A percentile compares a stretch with the other conserved stretches of the same genome.
These are phyloP conservation scores for Eurystomus glaucurus DNA, from an alignment of 2,797 vertebrate species.

Conservation along the genomic window DNA sequence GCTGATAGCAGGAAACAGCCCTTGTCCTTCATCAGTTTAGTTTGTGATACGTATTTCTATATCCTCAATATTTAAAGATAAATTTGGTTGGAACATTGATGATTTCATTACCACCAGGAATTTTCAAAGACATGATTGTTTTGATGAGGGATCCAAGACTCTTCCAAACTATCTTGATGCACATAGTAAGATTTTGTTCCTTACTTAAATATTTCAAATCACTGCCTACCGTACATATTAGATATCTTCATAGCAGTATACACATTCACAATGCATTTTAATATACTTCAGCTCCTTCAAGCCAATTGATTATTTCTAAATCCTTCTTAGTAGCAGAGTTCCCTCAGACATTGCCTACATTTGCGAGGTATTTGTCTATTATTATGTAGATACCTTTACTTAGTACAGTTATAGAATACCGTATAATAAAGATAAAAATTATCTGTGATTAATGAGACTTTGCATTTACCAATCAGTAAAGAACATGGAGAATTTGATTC, in stretches of 20 bases:
- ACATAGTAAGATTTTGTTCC: background rate
- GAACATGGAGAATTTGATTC: background rate
- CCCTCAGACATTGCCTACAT: background rate
- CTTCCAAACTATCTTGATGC: background rate
- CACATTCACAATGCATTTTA: background rate
- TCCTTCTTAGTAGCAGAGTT: background rate
- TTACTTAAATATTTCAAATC: background rate
- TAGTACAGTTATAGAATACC: background rate
- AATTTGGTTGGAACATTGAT: background rate
- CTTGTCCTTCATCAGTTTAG: background rate
- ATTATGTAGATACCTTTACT: background rate
- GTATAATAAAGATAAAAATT: background rate
- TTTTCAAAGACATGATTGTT: background rate
- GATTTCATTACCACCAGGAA: background rate
- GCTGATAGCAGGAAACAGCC: background rate
- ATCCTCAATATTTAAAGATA: background rate
- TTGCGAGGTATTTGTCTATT: background rate
- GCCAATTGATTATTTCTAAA: background rate
- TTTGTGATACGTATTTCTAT: background rate
- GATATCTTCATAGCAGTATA: background rate
- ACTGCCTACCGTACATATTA: background rate
- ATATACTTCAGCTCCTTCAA: background rate
- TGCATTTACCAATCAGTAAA: background rate
- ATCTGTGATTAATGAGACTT: conserved; percentile 12
- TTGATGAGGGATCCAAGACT: background rate